Percentiles rank a stretch among this genome's conserved stretches.
These are phyloP conservation scores for Melanostoma mellinum DNA, from an alignment of 2,888 invertebrate genomes.

Conservation along the genomic window DNA sequence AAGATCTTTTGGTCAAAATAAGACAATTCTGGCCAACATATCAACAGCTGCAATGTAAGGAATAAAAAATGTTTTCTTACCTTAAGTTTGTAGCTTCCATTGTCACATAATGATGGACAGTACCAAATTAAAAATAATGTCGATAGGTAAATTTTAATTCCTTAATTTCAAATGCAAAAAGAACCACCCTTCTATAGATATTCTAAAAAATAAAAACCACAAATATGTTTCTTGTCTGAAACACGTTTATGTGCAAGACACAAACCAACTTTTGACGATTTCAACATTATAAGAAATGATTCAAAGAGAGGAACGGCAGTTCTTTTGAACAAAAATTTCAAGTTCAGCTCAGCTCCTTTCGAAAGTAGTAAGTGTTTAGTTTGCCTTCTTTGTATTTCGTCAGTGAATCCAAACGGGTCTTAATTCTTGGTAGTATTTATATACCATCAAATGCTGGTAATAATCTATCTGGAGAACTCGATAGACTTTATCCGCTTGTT, in stretches of 20 bases:
- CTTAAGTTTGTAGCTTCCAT: not conserved
- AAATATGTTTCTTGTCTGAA: constrained; percentile 3
- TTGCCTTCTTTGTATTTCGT: constrained; percentile 1
- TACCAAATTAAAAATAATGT: too few species aligned
- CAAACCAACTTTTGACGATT: too few species aligned
- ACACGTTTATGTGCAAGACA: too few species aligned
- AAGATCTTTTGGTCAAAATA: constrained; percentile 7
- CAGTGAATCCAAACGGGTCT: not conserved
- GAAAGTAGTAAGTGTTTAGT: constrained; percentile 9
- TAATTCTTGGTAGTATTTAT: constrained; percentile 14
- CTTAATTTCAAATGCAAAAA: not conserved
- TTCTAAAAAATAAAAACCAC: constrained; percentile 13
- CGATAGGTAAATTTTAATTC: too few species aligned
- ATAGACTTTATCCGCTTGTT: not conserved
- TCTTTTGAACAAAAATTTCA: constrained; percentile 18
- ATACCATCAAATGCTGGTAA: not conserved
- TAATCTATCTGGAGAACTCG: constrained; percentile 1
- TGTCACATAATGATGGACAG: too few species aligned
- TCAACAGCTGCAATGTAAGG: constrained; percentile 6
- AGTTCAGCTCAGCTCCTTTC: constrained; percentile 8
- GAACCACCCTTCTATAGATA: constrained; percentile 9
- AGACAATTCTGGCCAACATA: constrained; percentile 34
- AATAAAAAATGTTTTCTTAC: constrained; percentile 28
- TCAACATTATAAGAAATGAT: too few species aligned
- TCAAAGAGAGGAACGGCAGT: not conserved